A percentile compares a stretch with the other conserved stretches of the same genome.
These are phyloP conservation scores for Drosophila vallismaia DNA, from an alignment of 2,888 invertebrate species.

Conservation along the genomic window DNA sequence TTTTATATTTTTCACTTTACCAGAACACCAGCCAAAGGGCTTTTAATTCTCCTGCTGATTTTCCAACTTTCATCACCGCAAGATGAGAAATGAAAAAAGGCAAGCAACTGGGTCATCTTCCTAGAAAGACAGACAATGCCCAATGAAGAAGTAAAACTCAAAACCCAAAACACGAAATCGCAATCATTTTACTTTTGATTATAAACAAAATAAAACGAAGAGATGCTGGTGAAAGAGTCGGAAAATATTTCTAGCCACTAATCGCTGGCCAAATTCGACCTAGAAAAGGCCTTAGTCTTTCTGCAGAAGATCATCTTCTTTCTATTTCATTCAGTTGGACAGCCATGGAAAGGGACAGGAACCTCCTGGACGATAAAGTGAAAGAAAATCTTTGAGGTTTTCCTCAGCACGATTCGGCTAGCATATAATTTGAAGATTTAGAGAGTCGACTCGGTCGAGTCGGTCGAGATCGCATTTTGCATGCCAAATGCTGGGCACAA, in stretches of 20 bases:
- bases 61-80: conserved; percentile 68
- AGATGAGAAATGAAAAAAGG: conserved; percentile 43
- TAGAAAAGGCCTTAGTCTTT: conserved; percentile 55
- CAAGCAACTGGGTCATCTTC: conserved; percentile 68
- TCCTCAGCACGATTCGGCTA: conserved; percentile 55
- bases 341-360: conserved; percentile 38
- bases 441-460: conserved; percentile 43
- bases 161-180: conserved; percentile 71
- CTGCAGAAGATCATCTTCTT: conserved; percentile 53
- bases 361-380: conserved; percentile 33
- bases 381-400: conserved; percentile 37
- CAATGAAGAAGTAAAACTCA: conserved; percentile 19
- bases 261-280: conserved; percentile 61
- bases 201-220: conserved; percentile 57
- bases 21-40: background rate
- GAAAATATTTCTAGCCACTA: conserved; percentile 64
- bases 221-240: conserved; percentile 38
- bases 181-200: conserved; percentile 80
- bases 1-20: too few relatives aligned
- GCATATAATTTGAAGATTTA: conserved; percentile 71
- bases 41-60: conserved; percentile 21
- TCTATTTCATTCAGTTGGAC: conserved; percentile 68
- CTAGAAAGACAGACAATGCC: conserved; percentile 42
- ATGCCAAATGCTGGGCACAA: conserved; percentile 74
- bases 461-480: conserved; percentile 62